Evolutionary conservation across 2,113 vertebrate species (phyloP).

Genomic region (Capreolus pygargus): DNA sequence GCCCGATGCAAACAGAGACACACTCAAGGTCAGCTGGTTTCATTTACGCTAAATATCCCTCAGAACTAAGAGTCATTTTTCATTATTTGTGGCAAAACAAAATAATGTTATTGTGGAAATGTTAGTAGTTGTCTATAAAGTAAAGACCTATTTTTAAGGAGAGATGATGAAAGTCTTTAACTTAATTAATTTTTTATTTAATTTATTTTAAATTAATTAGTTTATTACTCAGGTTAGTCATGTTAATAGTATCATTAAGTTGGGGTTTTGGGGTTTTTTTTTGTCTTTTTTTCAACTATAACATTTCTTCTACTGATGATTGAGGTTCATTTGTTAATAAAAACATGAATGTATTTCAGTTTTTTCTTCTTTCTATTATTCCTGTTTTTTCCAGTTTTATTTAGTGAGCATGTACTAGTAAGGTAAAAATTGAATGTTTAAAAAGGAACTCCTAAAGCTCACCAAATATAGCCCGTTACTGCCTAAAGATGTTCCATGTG

Average conservation of each 20-base stretch:
- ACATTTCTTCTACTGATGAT: neutral
- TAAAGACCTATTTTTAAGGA: neutral
- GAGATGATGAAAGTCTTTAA: neutral
- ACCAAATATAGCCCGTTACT: neutral
- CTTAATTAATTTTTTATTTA: neutral
- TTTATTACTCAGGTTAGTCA: neutral
- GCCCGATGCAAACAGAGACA: slow-evolving; percentile 91
- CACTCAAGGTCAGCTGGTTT: slow-evolving; percentile 89
- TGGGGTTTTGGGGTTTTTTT: neutral
- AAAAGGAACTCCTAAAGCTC: neutral
- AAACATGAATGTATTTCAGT: neutral
- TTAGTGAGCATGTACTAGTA: neutral
- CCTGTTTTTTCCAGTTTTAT: neutral
- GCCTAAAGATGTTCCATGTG: neutral
- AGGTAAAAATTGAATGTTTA: neutral
- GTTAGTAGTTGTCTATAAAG: neutral
- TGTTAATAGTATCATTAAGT: neutral
- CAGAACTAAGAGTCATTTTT: neutral
- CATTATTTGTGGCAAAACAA: slow-evolving; percentile 21
- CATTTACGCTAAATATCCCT: slow-evolving; percentile 4
- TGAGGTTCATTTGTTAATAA: neutral
- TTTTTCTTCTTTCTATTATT: neutral
- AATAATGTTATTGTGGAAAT: neutral
- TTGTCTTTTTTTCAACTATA: neutral
- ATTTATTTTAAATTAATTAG: neutral